These are phyloP conservation scores for Coccyzus lansbergi DNA, from an alignment of 2,797 vertebrate species.

Conservation along the genomic window DNA sequence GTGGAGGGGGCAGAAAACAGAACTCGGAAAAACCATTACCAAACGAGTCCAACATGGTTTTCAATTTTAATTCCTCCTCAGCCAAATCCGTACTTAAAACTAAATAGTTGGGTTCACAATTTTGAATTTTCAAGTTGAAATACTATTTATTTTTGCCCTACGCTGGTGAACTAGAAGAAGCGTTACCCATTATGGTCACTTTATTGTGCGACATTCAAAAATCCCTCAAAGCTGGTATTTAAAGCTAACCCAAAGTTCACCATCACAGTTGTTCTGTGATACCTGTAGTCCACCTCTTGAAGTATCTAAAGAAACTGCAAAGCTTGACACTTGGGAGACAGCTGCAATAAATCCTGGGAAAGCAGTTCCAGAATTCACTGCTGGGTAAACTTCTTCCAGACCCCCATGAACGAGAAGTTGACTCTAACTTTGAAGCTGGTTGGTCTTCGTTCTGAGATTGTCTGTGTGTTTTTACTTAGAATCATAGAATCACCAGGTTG, in stretches of 20 bases:
- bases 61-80: slow-evolving; percentile 5
- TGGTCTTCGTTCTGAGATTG: background rate
- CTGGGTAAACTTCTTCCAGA: background rate
- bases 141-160: background rate
- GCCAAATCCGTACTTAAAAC: background rate
- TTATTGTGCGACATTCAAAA: background rate
- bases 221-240: background rate
- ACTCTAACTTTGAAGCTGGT: background rate
- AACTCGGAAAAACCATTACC: background rate
- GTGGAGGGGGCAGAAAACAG: background rate
- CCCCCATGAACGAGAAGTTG: background rate
- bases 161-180: background rate
- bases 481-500: too few species aligned
- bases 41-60: background rate
- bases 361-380: background rate
- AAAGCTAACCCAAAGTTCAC: background rate
- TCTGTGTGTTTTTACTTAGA: slow-evolving; percentile 8
- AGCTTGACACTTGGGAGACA: background rate
- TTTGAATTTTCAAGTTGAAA: background rate
- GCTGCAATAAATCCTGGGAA: background rate
- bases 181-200: background rate
- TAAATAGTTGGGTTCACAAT: background rate
- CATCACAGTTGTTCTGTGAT: background rate
- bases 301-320: background rate
- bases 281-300: background rate